A percentile compares a stretch with the other conserved stretches of the same genome.
These are phyloP conservation scores for Misgurnus anguillicaudatus DNA, from an alignment of 2,113 vertebrate genomes.

Conservation along the genomic window DNA sequence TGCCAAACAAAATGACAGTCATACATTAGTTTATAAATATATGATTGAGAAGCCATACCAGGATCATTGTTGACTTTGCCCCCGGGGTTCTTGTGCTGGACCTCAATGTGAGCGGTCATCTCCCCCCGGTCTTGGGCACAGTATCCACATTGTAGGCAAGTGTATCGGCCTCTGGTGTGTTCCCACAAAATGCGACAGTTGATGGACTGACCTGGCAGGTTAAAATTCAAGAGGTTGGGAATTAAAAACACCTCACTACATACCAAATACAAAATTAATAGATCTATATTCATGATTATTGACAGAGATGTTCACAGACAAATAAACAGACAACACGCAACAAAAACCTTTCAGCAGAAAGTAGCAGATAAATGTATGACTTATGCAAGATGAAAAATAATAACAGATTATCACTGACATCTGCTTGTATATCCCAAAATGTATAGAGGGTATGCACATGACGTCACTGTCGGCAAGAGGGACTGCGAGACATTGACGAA, in stretches of 20 bases:
- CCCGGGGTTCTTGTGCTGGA: conserved; percentile 73
- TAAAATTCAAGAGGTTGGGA: not conserved
- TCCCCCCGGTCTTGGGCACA: conserved; percentile 78
- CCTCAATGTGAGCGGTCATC: conserved; percentile 85
- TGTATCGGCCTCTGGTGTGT: conserved; percentile 90
- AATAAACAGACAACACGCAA: not conserved
- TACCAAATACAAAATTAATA: not conserved
- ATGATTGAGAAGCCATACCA: conserved; percentile 57
- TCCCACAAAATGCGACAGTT: conserved; percentile 90
- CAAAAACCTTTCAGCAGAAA: not conserved
- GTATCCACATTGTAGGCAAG: conserved; percentile 86
- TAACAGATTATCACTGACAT: not conserved
- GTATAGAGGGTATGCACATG: too few relatives aligned
- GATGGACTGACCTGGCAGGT: conserved; percentile 73
- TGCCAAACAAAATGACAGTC: not conserved
- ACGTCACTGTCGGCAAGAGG: too few relatives aligned
- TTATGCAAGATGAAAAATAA: not conserved
- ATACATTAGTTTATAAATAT: not conserved
- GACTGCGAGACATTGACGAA: too few relatives aligned
- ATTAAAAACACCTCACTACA: not conserved
- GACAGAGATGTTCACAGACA: too few relatives aligned
- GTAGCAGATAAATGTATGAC: not conserved
- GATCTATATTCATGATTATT: not conserved
- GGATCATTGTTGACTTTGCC: conserved; percentile 62
- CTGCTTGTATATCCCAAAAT: not conserved